Base-by-base conservation (phyloP, 1,140 invertebrate genomes). In the Myzus persicae region DNA sequence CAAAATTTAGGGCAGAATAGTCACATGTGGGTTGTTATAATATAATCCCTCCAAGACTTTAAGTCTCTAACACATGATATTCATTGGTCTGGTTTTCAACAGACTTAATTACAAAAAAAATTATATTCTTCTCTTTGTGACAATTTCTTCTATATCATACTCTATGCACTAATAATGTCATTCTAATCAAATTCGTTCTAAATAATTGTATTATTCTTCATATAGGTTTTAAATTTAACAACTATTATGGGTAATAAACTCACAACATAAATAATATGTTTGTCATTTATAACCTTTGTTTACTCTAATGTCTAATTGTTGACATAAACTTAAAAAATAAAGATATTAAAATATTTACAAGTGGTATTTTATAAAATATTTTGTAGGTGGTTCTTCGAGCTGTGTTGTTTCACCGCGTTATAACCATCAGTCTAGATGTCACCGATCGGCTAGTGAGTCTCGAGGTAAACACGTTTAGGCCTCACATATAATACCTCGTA, bases 331-430 rank as follows among this genome's bases (percentile, higher is more conserved):
- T 11, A 67, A 67, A n/a, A 9, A 31, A 67, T 18, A 4, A 4
- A 9, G n/a, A 20, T 76, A 76, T 67, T n/a, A 76, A 76, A 76
- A n/a, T n/a, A 76, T 76, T 67, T 67, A 14, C 31, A 67, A 67
- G 11, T 67, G 14, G 5, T n/a, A 38, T 40, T 40, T 59, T 6
- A 20, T n/a, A n/a, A n/a, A n/a, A n/a, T n/a, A 38, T 31, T 18
- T 92, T 31, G 26, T 22, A 93, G 91, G 91, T 84, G 48, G 81
- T 42, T 84, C 91, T n/a, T 93, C 91, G 20, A 93, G 91, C 84
- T 93, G 91, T 85, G 76, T 93, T 24, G 91, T 93, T 51, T 93
- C 91, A 20, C 91, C 91, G 26, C 46, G 91, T 40, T 93, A 93
- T 82, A 93, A 93, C 26, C 38, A 93, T 42, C 91, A 93, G 26